Evolutionary conservation across 2,888 invertebrate genomes (phyloP).

Genomic region (Drosophila stalkeri): DNA sequence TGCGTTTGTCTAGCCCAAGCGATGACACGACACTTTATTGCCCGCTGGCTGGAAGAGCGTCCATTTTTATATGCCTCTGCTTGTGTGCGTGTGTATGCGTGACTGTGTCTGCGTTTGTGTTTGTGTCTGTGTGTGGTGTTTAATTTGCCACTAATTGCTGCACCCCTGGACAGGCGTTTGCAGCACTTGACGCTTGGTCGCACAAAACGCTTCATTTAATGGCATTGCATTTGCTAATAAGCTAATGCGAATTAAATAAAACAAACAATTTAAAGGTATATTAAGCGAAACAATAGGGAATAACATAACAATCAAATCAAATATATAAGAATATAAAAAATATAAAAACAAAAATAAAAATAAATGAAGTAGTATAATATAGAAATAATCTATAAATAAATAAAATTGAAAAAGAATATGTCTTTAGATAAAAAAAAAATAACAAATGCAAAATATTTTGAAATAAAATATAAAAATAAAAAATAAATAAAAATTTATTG

Average conservation of each 20-base stretch:
- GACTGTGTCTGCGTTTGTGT: constrained; percentile 1
- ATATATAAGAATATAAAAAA: not conserved
- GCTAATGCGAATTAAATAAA: constrained; percentile 12
- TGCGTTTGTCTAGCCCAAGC: constrained; percentile 6
- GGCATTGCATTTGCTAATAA: constrained; percentile 21
- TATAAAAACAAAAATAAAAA: not conserved
- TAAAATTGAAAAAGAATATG: not conserved
- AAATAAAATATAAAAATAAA: not conserved
- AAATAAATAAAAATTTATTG: not conserved
- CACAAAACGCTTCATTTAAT: constrained; percentile 31
- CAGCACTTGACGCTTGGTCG: constrained; percentile 6
- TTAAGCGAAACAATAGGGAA: too few species aligned
- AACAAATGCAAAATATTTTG: too few species aligned
- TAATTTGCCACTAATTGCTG: constrained; percentile 42
- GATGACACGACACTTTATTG: constrained; percentile 42
- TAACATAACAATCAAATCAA: not conserved
- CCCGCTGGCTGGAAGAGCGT: constrained; percentile 12
- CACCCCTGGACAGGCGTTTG: constrained; percentile 15
- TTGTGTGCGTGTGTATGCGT: not conserved
- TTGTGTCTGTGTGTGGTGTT: constrained; percentile 6
- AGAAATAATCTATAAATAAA: not conserved
- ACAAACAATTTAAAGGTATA: constrained; percentile 1
- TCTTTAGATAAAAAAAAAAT: not conserved
- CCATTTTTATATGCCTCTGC: not conserved
- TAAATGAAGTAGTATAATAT: not conserved